These are phyloP conservation scores for Sander vitreus DNA, from an alignment of 2,113 vertebrate species.

Conservation along the genomic window DNA sequence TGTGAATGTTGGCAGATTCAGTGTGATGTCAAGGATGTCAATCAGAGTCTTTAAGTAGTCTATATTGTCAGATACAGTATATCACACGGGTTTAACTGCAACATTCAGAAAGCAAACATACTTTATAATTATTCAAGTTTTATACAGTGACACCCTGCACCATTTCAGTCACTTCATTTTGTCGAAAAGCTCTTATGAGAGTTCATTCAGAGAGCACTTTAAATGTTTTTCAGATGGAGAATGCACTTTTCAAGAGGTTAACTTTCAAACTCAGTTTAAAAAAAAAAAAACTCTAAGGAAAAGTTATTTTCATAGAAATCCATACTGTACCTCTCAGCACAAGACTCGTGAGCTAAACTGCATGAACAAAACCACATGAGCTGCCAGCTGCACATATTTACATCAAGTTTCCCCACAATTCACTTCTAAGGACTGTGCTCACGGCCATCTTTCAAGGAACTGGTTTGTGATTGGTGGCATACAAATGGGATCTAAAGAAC, in stretches of 20 bases:
- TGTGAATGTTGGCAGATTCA: conserved; percentile 28
- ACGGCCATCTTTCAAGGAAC: conserved; percentile 68
- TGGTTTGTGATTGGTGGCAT: conserved; percentile 52
- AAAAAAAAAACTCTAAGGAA: conserved; percentile 28
- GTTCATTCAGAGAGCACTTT: conserved; percentile 29
- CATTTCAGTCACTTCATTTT: conserved; percentile 51
- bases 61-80: conserved; percentile 19
- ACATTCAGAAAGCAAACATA: conserved; percentile 26
- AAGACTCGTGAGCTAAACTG: conserved; percentile 36
- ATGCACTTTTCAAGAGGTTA: conserved; percentile 60
- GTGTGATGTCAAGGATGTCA: conserved; percentile 23
- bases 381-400: conserved; percentile 79
- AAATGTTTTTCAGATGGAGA: conserved; percentile 65
- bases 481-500: conserved; percentile 63
- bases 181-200: conserved; percentile 26
- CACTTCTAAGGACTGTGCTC: conserved; percentile 77
- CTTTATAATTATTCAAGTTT: conserved; percentile 38
- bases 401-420: conserved; percentile 71
- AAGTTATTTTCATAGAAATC: conserved; percentile 74
- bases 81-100: conserved; percentile 26
- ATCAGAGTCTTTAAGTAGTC: conserved; percentile 16
- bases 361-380: conserved; percentile 82
- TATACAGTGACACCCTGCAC: conserved; percentile 28
- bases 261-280: conserved; percentile 39
- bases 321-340: conserved; percentile 66